phyloP scores from a whole-genome alignment of 2,113 vertebrate genomes.

The Strix uralensis region DNA sequence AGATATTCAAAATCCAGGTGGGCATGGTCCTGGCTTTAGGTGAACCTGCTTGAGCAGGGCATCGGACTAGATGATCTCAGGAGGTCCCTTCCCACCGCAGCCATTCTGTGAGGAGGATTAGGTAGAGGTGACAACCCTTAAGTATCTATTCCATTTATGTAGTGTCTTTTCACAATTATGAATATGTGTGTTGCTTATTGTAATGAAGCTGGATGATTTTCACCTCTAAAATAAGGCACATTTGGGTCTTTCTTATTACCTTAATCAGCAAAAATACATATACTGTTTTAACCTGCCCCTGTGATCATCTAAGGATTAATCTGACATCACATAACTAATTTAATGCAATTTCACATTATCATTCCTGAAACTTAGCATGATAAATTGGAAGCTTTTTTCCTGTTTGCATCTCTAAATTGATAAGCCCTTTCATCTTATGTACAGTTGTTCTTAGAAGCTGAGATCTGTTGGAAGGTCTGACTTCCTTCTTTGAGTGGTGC shows the following conservation, averaged over 20 bases:
- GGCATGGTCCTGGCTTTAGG: neutral
- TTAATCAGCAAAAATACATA: constrained; percentile 56
- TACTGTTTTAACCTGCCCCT: constrained; percentile 48
- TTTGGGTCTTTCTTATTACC: constrained; percentile 32
- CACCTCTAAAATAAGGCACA: neutral
- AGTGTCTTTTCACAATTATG: neutral
- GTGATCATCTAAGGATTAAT: constrained; percentile 55
- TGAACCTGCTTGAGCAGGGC: neutral
- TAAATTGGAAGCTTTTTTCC: constrained; percentile 53
- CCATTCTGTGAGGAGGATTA: neutral
- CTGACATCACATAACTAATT: constrained; percentile 51
- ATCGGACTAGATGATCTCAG: neutral
- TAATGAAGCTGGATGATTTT: constrained; percentile 15
- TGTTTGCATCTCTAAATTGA: constrained; percentile 54
- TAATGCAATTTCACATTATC: constrained; percentile 45
- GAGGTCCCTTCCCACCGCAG: neutral
- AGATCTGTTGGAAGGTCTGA: constrained; percentile 4
- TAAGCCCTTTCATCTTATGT: constrained; percentile 49
- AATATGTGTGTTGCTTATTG: neutral
- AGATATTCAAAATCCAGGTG: neutral
- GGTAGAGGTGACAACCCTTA: neutral
- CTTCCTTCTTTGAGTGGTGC: neutral
- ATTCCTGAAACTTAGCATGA: constrained; percentile 41
- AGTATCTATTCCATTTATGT: neutral
- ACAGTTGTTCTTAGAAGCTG: constrained; percentile 26